Evolutionary conservation across 1,140 invertebrate genomes (phyloP).

Genomic region (Chironomus striatipennis): DNA sequence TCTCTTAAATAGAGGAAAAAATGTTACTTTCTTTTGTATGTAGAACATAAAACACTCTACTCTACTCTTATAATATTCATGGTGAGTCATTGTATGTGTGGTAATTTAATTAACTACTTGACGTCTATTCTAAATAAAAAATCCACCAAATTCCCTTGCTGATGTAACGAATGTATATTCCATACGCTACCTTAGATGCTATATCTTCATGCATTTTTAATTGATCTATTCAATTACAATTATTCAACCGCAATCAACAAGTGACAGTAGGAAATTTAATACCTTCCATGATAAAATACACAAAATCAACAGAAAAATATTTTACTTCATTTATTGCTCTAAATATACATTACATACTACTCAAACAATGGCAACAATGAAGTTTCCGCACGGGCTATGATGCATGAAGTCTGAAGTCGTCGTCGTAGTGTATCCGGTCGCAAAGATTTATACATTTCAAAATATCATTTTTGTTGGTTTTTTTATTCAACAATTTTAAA

Average conservation of each 20-base stretch:
- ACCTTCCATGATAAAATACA: neutral
- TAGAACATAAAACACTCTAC: no score
- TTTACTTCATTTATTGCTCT: neutral
- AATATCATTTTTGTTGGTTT: neutral
- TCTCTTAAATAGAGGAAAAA: neutral
- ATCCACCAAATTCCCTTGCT: no score
- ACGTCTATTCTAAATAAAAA: no score
- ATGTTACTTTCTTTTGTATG: no score
- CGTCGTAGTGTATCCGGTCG: neutral
- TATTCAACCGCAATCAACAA: neutral
- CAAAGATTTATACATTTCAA: slow-evolving; percentile 8
- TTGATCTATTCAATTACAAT: no score
- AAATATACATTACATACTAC: slow-evolving; percentile 9
- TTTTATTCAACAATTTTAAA: neutral
- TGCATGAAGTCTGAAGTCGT: slow-evolving; percentile 5
- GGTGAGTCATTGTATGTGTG: no score
- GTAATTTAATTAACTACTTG: no score
- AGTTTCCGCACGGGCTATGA: neutral
- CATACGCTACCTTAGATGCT: no score
- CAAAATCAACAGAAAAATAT: no score
- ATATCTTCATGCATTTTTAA: no score
- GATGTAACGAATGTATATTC: no score
- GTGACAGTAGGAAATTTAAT: neutral
- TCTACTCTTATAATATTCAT: no score
- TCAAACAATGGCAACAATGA: neutral